Evolutionary conservation across 2,113 vertebrate species (phyloP).

Genomic region (Trogon melanurus): DNA sequence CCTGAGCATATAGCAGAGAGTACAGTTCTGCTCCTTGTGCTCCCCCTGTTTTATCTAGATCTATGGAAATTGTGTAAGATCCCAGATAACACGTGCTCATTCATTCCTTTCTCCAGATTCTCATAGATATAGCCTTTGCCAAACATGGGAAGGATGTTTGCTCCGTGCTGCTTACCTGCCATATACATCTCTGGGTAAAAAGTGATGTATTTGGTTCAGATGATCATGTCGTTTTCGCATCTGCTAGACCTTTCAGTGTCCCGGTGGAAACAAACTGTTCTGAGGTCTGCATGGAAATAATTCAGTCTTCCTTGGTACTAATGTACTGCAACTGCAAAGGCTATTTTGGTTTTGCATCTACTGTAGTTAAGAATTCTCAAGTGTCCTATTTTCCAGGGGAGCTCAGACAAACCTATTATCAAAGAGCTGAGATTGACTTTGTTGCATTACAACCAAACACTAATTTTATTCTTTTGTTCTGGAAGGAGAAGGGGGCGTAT

Average conservation of each 20-base stretch:
- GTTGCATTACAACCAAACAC: constrained; percentile 3
- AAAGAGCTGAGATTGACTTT: constrained; percentile 22
- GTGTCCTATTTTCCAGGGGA: background rate
- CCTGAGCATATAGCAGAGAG: background rate
- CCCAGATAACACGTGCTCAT: accelerated
- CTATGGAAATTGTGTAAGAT: background rate
- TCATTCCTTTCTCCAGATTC: background rate
- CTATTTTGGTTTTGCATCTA: background rate
- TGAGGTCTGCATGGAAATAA: background rate
- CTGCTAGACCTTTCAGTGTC: background rate
- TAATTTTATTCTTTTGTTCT: constrained; percentile 20
- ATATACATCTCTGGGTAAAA: background rate
- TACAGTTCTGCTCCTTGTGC: background rate
- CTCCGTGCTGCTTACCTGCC: background rate
- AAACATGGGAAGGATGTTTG: background rate
- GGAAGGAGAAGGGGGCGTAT: background rate
- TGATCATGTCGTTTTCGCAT: background rate
- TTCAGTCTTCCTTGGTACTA: background rate
- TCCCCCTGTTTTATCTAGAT: background rate
- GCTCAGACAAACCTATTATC: constrained; percentile 19
- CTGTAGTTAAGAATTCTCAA: constrained; percentile 19
- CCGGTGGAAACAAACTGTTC: background rate
- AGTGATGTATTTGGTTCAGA: background rate
- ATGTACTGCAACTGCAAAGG: background rate
- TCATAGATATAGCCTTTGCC: background rate